A percentile compares a stretch with the other conserved stretches of the same genome.
These are phyloP conservation scores for Nemotelus nigrinus DNA, from an alignment of 2,888 invertebrate species.

Conservation along the genomic window DNA sequence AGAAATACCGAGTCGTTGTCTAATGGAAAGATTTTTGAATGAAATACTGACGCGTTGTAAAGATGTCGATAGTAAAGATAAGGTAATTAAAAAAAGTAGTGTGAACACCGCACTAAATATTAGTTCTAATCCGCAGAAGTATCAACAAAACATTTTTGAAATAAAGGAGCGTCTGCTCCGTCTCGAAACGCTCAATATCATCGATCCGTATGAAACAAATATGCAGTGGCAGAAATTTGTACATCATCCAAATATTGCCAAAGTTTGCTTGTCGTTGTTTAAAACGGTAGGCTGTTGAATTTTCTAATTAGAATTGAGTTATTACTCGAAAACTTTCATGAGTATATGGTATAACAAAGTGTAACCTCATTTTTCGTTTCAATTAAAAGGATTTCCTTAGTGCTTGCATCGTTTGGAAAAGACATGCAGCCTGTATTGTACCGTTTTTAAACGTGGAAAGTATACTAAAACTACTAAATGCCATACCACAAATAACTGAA, in stretches of 20 bases:
- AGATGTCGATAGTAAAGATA: constrained; percentile 50
- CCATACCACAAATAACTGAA: constrained; percentile 60
- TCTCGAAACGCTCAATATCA: constrained; percentile 61
- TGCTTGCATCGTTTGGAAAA: constrained; percentile 63
- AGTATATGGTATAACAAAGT: not conserved
- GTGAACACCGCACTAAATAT: not conserved
- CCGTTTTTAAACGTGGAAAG: constrained; percentile 58
- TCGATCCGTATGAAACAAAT: constrained; percentile 63
- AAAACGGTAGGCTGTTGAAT: constrained; percentile 52
- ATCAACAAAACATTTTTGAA: constrained; percentile 57
- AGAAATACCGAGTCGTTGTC: constrained; percentile 59
- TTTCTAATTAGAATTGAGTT: not conserved
- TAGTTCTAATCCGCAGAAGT: constrained; percentile 20
- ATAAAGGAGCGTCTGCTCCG: constrained; percentile 62
- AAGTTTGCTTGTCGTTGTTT: constrained; percentile 59
- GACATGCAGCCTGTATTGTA: constrained; percentile 61
- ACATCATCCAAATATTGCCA: constrained; percentile 60
- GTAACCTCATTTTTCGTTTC: not conserved
- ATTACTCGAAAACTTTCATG: not conserved
- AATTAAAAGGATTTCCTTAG: constrained; percentile 57
- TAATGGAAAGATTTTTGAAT: constrained; percentile 58
- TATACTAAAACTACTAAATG: constrained; percentile 57
- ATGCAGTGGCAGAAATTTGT: constrained; percentile 64
- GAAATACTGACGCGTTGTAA: constrained; percentile 60
- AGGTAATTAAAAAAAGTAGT: not conserved